These are phyloP conservation scores for Microplitis mediator DNA, from an alignment of 1,140 invertebrate genomes.

Conservation along the genomic window DNA sequence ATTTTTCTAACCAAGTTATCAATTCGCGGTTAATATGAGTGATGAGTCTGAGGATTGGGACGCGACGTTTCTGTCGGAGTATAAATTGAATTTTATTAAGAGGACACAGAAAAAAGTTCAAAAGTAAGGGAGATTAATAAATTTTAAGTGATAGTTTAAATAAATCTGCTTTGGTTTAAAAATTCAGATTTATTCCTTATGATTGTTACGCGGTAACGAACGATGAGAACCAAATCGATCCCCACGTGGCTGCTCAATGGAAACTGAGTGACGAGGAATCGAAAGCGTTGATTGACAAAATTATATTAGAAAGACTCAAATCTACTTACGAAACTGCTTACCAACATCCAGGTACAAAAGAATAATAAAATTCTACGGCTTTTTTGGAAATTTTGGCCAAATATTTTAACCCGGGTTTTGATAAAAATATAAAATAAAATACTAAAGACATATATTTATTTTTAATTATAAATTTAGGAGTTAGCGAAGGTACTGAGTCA, in stretches of 20 bases:
- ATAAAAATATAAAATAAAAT: too few species aligned
- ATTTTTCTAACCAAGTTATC: too few species aligned
- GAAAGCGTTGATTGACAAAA: slow-evolving; percentile 36
- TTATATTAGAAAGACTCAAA: slow-evolving; percentile 31
- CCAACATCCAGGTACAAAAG: slow-evolving; percentile 21
- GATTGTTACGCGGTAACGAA: slow-evolving; percentile 12
- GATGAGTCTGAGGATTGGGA: neutral
- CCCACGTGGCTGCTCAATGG: slow-evolving; percentile 27
- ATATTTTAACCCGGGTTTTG: too few species aligned
- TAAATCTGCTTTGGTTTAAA: neutral
- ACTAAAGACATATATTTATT: too few species aligned
- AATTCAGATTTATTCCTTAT: slow-evolving; percentile 7
- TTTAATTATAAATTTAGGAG: too few species aligned
- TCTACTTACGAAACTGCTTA: slow-evolving; percentile 39
- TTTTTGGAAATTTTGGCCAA: too few species aligned
- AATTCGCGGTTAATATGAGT: too few species aligned
- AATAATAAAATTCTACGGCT: too few species aligned
- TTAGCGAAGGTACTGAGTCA: too few species aligned
- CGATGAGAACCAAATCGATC: slow-evolving; percentile 35
- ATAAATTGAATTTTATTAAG: neutral
- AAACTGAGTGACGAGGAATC: slow-evolving; percentile 28
- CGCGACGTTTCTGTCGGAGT: neutral
- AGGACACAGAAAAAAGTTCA: too few species aligned
- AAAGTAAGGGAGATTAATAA: neutral
- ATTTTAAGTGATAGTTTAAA: neutral